Conservation (phyloP, 2,888 invertebrate genomes). For the Diplolepis rosae region DNA sequence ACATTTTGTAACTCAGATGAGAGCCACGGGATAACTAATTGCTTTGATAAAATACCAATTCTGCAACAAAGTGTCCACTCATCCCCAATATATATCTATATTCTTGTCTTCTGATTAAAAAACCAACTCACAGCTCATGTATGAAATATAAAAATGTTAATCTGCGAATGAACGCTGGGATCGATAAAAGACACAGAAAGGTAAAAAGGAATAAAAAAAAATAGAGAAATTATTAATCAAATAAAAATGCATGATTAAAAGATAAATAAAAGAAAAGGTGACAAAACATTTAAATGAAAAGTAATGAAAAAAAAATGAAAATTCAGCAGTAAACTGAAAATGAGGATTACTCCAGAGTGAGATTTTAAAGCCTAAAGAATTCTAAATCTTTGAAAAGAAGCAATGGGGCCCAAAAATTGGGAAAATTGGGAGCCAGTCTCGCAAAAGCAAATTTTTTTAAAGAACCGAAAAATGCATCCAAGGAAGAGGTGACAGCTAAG, state of each 20-base stretch:
- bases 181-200: background rate
- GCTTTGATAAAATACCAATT: background rate
- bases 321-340: background rate
- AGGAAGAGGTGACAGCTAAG: constrained; percentile 55
- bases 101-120: constrained; percentile 1
- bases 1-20: background rate
- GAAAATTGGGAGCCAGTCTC: constrained; percentile 9
- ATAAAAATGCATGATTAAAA: no score
- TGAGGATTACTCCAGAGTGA: background rate
- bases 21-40: background rate
- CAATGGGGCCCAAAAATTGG: constrained; percentile 3
- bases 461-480: constrained; percentile 5
- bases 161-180: background rate
- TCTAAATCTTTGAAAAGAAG: background rate
- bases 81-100: background rate
- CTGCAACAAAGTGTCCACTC: background rate
- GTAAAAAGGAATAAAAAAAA: background rate
- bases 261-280: no score
- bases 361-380: background rate
- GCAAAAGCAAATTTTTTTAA: constrained; percentile 9
- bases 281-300: background rate
- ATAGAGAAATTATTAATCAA: background rate
- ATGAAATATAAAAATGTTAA: constrained; percentile 4
- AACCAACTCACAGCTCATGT: background rate
- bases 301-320: background rate